Percentiles rank a stretch among this genome's conserved stretches.
Conservation (phyloP, 2,113 vertebrate species). For the Microtus pennsylvanicus region DNA sequence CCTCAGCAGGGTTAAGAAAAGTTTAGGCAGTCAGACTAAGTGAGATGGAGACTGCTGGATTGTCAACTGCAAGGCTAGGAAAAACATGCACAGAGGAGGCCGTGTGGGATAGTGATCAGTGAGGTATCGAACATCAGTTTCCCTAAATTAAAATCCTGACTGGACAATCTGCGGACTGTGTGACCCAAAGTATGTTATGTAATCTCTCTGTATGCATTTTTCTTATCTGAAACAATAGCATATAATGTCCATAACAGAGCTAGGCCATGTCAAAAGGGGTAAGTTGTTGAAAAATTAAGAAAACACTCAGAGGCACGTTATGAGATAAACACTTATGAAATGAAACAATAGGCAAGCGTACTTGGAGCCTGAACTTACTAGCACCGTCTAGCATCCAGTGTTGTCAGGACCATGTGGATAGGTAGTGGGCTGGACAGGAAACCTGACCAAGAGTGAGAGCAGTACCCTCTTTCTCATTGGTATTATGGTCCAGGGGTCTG, state of each 20-base stretch:
- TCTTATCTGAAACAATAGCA: background rate
- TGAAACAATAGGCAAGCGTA: no score
- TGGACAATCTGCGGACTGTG: background rate
- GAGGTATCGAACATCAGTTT: no score
- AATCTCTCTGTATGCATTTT: background rate
- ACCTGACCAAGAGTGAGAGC: background rate
- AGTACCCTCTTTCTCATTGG: background rate
- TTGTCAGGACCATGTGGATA: background rate
- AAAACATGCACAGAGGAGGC: background rate
- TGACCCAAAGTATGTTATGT: background rate
- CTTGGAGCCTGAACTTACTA: background rate
- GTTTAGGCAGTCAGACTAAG: background rate
- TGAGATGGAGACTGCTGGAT: background rate
- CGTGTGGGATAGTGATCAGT: rapidly evolving
- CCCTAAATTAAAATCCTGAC: background rate
- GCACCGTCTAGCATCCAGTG: background rate
- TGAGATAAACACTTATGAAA: background rate
- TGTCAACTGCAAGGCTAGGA: background rate
- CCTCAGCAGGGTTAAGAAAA: background rate
- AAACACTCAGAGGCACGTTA: background rate
- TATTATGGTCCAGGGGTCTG: background rate
- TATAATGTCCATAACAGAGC: background rate
- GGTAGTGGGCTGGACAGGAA: background rate
- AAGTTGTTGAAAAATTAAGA: background rate
- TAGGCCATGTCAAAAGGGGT: background rate